Conservation (phyloP, 2,888 invertebrate genomes). For the Stomorhina lunata region DNA sequence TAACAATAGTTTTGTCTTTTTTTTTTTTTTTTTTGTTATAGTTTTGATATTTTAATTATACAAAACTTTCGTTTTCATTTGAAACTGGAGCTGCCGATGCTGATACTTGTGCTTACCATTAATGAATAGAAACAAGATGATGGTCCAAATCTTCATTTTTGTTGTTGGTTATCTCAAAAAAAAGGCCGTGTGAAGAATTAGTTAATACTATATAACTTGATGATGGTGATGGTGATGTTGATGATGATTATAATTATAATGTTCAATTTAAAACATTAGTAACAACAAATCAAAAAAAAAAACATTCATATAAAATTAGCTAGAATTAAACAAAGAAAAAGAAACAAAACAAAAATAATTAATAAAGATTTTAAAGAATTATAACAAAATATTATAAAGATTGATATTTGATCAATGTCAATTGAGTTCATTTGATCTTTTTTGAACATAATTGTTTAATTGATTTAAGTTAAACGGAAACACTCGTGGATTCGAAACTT, state of each 20-base stretch:
- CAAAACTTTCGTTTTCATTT: constrained; percentile 25
- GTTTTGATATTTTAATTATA: no score
- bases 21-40: neutral
- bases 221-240: constrained; percentile 9
- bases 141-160: constrained; percentile 60
- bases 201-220: neutral
- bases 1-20: neutral
- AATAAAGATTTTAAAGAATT: neutral
- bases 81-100: no score
- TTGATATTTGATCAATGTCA: neutral
- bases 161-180: neutral
- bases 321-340: constrained; percentile 20
- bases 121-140: constrained; percentile 52
- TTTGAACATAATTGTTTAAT: neutral
- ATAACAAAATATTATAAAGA: neutral
- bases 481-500: neutral
- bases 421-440: neutral
- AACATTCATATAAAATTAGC: neutral
- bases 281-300: constrained; percentile 21
- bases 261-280: constrained; percentile 36
- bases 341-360: neutral
- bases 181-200: constrained; percentile 2
- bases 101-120: constrained; percentile 46
- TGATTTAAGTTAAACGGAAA: neutral
- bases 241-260: constrained; percentile 6